These are phyloP conservation scores for Hylaea fasciaria DNA, from an alignment of 2,888 invertebrate species.

Conservation along the genomic window DNA sequence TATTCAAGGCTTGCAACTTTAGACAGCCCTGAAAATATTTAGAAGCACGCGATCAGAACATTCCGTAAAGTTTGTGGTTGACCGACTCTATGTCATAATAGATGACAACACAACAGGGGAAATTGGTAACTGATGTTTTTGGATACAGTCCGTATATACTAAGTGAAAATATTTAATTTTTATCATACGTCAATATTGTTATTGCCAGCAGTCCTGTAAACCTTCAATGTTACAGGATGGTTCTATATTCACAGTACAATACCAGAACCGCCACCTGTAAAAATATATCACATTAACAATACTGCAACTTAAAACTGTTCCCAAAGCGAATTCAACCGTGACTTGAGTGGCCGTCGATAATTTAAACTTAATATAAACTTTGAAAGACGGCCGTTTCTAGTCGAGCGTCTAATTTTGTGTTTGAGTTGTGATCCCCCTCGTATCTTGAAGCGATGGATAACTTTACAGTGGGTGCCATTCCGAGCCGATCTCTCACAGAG, in stretches of 20 bases:
- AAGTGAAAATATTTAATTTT: no score
- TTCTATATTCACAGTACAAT: no score
- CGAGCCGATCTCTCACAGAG: constrained; percentile 76
- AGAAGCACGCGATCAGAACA: constrained; percentile 39
- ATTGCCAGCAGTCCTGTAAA: no score
- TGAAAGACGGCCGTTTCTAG: constrained; percentile 39
- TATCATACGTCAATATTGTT: no score
- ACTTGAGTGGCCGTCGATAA: constrained; percentile 41
- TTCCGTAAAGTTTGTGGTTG: constrained; percentile 36
- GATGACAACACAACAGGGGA: constrained; percentile 11
- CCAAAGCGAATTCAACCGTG: constrained; percentile 34
- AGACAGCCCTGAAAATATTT: constrained; percentile 38
- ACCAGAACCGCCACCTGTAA: not conserved
- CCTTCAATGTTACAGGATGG: no score
- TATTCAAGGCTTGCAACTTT: constrained; percentile 71
- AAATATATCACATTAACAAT: not conserved
- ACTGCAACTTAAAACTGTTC: constrained; percentile 5
- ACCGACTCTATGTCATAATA: constrained; percentile 29
- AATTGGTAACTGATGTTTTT: not conserved
- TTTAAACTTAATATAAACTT: constrained; percentile 44
- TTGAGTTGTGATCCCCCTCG: constrained; percentile 50
- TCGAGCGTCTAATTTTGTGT: constrained; percentile 60
- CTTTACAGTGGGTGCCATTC: constrained; percentile 79
- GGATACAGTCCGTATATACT: no score
- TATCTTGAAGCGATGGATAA: constrained; percentile 73